These are phyloP conservation scores for Peromyscus melanophrys DNA, from an alignment of 2,797 vertebrate species.

Conservation along the genomic window DNA sequence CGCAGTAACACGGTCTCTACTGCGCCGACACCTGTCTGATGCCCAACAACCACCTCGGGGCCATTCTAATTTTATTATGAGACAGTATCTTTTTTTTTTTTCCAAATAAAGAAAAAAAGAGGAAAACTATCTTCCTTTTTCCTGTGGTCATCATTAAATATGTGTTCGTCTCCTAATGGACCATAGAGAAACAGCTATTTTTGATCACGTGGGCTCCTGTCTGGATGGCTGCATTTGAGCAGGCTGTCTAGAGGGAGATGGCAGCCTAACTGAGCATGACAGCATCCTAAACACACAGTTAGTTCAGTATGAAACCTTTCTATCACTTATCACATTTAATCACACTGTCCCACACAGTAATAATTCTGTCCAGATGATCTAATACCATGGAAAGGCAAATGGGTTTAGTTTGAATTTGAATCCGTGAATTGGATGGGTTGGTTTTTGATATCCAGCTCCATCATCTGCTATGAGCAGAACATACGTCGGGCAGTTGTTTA, in stretches of 20 bases:
- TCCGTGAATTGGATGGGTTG: background rate
- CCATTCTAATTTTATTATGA: background rate
- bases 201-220: background rate
- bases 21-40: background rate
- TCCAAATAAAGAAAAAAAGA: background rate
- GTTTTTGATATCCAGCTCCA: background rate
- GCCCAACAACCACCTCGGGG: background rate
- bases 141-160: background rate
- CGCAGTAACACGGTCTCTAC: background rate
- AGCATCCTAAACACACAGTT: background rate
- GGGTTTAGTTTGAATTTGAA: background rate
- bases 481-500: background rate
- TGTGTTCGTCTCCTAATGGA: background rate
- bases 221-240: background rate
- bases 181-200: background rate
- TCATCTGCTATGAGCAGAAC: background rate
- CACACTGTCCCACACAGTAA: background rate
- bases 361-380: background rate
- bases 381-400: background rate
- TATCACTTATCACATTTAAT: background rate
- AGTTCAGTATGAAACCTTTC: background rate
- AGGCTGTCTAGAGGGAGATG: background rate
- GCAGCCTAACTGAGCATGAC: background rate
- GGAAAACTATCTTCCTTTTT: background rate
- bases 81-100: background rate